Base-by-base conservation (phyloP, 2,888 invertebrate genomes). In the Camptogramma bilineatum region DNA sequence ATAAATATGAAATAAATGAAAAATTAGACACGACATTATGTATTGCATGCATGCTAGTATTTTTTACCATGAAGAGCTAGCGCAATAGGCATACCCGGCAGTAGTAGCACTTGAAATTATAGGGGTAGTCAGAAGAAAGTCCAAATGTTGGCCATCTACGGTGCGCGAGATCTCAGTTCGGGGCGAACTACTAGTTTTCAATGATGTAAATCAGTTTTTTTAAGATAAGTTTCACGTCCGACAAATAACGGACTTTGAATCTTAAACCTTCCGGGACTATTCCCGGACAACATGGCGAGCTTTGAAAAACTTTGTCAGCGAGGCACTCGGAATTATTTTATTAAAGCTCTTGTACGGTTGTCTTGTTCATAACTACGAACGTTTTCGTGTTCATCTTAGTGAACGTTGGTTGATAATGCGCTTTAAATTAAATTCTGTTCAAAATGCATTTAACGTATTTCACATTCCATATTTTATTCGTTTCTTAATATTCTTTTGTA, bases 251-350 rank as follows among this genome's bases (percentile, higher is more conserved):
- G 55, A 19, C 18, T 39, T 28, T 50, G 42, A 56, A 24, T 51
- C 58, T 21, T 7, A 39, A 53, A 71, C 74, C 73, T 74, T 73
- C 42, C 44, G 46, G 55, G 69, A 72, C 73, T 66, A 61, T 68
- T 64, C 62, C 64, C 70, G 76, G 75, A 72, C 73, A 65, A 57
- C 68, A 68, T 56, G 72, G 72, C 19, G 52, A 60, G 60, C 74
- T 75, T 73, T 73, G 75, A 73, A 72, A 78, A 80, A 79, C 77
- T 80, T 71, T 64, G 52, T 39, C 13, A 62, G 61, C 56, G 56
- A 61, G 62, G 67, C 67, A 70, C 53, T 50, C 60, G 69, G 68
- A 69, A 73, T 68, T 68, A 71, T 73, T 68, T 73, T 68, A 73
- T 71, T 71, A 70, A 69, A 71, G 68, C 68, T 71, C 69, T 71